A percentile compares a stretch with the other conserved stretches of the same genome.
These are phyloP conservation scores for Rhinoraja longicauda DNA, from an alignment of 2,797 vertebrate genomes.

Conservation along the genomic window DNA sequence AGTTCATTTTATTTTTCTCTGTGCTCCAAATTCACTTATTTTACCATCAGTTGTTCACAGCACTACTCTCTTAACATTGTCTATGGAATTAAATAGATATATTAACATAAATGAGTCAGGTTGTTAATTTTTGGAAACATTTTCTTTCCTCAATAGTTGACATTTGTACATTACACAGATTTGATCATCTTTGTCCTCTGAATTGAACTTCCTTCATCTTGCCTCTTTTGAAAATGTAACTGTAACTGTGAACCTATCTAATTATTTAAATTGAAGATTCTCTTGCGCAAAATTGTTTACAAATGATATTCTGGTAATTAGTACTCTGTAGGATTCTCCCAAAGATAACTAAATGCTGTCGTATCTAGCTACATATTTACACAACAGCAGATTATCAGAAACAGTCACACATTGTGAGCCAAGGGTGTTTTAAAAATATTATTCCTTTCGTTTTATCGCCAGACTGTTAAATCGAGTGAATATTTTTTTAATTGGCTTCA, in stretches of 20 bases:
- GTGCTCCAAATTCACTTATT: background rate
- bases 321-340: background rate
- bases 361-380: background rate
- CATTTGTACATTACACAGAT: background rate
- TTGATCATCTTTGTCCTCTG: background rate
- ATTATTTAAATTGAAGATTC: background rate
- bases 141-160: background rate
- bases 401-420: background rate
- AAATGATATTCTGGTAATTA: background rate
- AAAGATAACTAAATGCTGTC: background rate
- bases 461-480: background rate
- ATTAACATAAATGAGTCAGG: background rate
- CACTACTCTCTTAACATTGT: background rate
- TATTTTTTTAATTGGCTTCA: background rate
- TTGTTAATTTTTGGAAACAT: background rate
- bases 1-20: background rate
- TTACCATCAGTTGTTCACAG: background rate
- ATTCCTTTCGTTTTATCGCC: background rate
- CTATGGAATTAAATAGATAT: background rate
- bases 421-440: too few species aligned
- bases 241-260: background rate
- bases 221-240: background rate
- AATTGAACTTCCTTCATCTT: background rate
- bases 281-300: background rate
- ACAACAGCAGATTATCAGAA: background rate